Evolutionary conservation across 2,888 invertebrate species (phyloP).

Genomic region (Mesochorus sp.): DNA sequence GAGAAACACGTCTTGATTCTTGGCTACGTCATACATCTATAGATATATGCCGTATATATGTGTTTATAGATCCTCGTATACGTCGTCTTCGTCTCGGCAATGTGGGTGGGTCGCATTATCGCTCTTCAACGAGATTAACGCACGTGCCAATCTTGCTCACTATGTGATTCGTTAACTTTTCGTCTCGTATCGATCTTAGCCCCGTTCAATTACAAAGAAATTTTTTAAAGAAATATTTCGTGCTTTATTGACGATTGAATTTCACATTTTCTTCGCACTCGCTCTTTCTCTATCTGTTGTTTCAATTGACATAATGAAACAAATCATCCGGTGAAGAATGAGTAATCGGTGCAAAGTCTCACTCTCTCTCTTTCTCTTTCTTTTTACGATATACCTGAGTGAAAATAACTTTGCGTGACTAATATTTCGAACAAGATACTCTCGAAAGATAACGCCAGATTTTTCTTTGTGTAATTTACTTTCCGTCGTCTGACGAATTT

Average conservation of each 20-base stretch:
- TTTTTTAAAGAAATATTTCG: not conserved
- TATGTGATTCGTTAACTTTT: not conserved
- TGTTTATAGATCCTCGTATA: conserved; percentile 2
- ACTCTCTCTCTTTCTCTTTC: too few relatives aligned
- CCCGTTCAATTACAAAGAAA: not conserved
- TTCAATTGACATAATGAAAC: not conserved
- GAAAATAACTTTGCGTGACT: conserved; percentile 20
- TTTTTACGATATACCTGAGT: conserved; percentile 40
- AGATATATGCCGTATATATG: not conserved
- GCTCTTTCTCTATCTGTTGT: not conserved
- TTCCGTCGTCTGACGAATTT: not conserved
- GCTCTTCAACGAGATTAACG: conserved; percentile 44
- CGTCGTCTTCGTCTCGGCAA: conserved; percentile 19
- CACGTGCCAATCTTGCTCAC: conserved; percentile 34
- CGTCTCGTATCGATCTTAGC: not conserved
- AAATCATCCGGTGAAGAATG: conserved; percentile 9
- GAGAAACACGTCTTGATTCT: conserved; percentile 38
- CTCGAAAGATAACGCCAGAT: conserved; percentile 8
- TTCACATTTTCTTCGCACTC: too few relatives aligned
- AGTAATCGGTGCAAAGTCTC: conserved; percentile 43
- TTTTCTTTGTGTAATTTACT: not conserved
- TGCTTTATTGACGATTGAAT: not conserved
- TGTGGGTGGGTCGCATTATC: conserved; percentile 44
- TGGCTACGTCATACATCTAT: conserved; percentile 6
- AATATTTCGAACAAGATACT: conserved; percentile 16